Evolutionary conservation across 30 jellyfish, hydroid and myxozoan species (phyloP).

Genomic region (Cassiopea xamachana): DNA sequence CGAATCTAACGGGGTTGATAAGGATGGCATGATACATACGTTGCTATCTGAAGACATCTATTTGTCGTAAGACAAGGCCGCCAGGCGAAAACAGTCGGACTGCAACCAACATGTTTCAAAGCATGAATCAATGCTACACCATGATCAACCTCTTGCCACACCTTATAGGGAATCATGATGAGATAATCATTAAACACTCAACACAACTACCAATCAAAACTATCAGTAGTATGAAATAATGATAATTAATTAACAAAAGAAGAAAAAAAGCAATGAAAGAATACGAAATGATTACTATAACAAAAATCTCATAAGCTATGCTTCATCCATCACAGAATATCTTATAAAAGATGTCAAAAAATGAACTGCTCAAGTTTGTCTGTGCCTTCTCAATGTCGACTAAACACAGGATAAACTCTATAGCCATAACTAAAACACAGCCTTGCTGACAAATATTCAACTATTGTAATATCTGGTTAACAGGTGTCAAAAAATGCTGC

Average conservation of each 20-base stretch:
- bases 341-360: too few species aligned
- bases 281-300: background rate
- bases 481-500: too few species aligned
- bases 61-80: conserved; percentile 42
- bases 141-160: conserved; percentile 75
- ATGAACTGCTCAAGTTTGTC: too few species aligned
- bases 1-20: background rate
- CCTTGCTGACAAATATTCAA: too few species aligned
- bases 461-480: too few species aligned
- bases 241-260: background rate
- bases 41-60: conserved; percentile 52
- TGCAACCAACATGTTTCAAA: conserved; percentile 62
- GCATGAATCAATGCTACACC: conserved; percentile 52
- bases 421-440: too few species aligned
- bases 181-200: background rate
- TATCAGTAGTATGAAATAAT: background rate
- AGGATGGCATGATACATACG: conserved; percentile 51
- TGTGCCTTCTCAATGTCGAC: too few species aligned
- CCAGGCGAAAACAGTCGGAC: conserved; percentile 92
- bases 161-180: conserved; percentile 29
- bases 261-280: background rate
- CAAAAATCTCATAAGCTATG: too few species aligned
- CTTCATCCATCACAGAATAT: too few species aligned
- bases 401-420: too few species aligned
- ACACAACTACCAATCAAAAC: background rate